Conservation (phyloP, 2,888 invertebrate species). For the Chrysina gloriosa region DNA sequence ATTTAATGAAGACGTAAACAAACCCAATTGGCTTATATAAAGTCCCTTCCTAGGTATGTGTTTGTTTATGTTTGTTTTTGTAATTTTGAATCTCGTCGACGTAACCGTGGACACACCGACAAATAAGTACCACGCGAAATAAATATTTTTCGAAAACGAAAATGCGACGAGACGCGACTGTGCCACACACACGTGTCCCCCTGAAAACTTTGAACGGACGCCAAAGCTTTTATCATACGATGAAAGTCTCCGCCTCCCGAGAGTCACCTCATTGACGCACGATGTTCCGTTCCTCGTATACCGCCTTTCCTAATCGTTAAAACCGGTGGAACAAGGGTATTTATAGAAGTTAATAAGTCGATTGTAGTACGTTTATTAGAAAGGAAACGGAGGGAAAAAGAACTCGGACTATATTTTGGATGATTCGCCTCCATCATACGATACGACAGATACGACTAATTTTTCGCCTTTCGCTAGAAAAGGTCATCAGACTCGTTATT, state of each 20-base stretch:
- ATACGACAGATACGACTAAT: no score
- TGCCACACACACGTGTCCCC: conserved; percentile 15
- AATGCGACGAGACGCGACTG: not conserved
- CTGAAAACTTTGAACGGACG: conserved; percentile 23
- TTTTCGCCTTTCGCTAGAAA: no score
- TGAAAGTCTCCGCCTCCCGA: conserved; percentile 14
- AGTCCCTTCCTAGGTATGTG: not conserved
- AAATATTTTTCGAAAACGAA: not conserved
- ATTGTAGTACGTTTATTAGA: no score
- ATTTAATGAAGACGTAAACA: not conserved
- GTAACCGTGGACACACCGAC: not conserved
- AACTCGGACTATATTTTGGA: no score
- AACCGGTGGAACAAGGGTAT: no score
- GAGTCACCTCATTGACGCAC: conserved; percentile 31
- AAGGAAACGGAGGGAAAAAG: no score
- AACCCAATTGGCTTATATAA: not conserved
- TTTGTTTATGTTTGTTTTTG: conserved; percentile 2
- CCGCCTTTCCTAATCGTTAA: no score
- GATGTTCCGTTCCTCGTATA: no score
- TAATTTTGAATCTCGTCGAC: not conserved
- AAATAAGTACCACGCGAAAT: no score
- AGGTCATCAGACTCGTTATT: no score
- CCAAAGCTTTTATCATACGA: conserved; percentile 26
- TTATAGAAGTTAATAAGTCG: no score
- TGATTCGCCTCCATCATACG: no score